Evolutionary conservation across 2,888 invertebrate genomes (phyloP), one percentile per base, ranked within the genome.

Genomic region (Thumatha senex): DNA sequence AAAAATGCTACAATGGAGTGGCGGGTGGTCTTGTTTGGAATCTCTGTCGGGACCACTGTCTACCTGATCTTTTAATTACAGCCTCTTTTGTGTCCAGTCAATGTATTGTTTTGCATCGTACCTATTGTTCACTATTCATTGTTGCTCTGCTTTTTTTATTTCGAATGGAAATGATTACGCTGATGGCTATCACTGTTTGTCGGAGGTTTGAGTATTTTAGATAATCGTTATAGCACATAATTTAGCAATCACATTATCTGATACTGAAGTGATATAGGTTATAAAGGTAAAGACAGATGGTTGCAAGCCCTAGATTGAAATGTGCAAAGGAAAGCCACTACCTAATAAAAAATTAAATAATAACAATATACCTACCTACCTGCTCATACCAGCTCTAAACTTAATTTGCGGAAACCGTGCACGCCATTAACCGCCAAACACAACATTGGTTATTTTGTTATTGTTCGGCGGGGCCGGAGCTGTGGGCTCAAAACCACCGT

Each of bases 41-140:
- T 30, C 52, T 52, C 46, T 48, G 51, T 58, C 62, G 54, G 58
- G 58, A 63, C 63, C 62, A 65, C 64, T 65, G 73, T 62, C 78
- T 84, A 84, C 84, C 84, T 84, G 84, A 80, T 80, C 73, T 78
- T 78, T 80, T 80, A 82, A 82, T 84, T 80, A 78, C 73, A 67
- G 55, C 57, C 57, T 59, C 72, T 66, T 78, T 78, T 78, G 73
- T 74, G 63, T 72, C 67, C 64, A 60, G 63, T 48, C 67, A 54
- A 47, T 54, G 69, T 70, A 74, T 72, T 74, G 67, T 73, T 72
- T 65, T 62, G 61, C 65, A 54, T 51, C 61, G 30, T 30, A 30
- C n/a, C 31, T 58, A 61, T 73, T 70, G 67, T 70, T 40, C 48
- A 43, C 38, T 44, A 42, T 42, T 48, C 54, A 48, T 58, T 74